These are phyloP conservation scores for Contarinia nasturtii DNA, from an alignment of 1,140 invertebrate genomes.

Conservation along the genomic window DNA sequence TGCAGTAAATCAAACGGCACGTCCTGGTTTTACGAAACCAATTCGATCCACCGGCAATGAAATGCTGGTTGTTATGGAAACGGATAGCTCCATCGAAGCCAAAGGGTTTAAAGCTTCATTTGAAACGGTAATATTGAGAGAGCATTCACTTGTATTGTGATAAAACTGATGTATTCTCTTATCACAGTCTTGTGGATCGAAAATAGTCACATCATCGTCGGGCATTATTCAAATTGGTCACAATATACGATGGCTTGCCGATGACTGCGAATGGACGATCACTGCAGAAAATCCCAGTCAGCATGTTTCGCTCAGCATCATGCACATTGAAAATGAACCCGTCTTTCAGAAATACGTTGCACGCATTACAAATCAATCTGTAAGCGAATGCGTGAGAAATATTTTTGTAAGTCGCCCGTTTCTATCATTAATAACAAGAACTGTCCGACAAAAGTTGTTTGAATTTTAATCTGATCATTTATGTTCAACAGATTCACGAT, in stretches of 20 bases:
- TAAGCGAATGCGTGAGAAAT: slow-evolving; percentile 22
- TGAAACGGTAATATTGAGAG: background rate
- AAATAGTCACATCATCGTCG: slow-evolving; percentile 30
- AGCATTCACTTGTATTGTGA: too few species aligned
- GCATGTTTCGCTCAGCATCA: background rate
- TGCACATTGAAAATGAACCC: background rate
- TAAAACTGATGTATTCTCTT: background rate
- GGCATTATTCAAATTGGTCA: slow-evolving; percentile 18
- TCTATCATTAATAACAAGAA: background rate
- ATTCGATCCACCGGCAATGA: background rate
- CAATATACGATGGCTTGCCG: slow-evolving; percentile 8
- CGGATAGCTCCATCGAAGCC: background rate
- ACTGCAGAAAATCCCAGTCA: slow-evolving; percentile 27
- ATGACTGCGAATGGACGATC: slow-evolving; percentile 22
- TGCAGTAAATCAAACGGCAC: background rate
- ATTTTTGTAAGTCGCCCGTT: background rate
- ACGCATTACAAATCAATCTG: slow-evolving; percentile 44
- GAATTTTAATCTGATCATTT: background rate
- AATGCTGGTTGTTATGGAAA: background rate
- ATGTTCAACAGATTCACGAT: background rate
- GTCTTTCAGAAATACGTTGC: too few species aligned
- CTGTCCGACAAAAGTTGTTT: too few species aligned
- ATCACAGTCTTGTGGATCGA: slow-evolving; percentile 45
- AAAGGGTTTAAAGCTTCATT: background rate
- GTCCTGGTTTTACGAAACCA: background rate